A percentile compares a stretch with the other conserved stretches of the same genome.
Conservation (phyloP, 2,888 invertebrate species). For the Cephus runcator region DNA sequence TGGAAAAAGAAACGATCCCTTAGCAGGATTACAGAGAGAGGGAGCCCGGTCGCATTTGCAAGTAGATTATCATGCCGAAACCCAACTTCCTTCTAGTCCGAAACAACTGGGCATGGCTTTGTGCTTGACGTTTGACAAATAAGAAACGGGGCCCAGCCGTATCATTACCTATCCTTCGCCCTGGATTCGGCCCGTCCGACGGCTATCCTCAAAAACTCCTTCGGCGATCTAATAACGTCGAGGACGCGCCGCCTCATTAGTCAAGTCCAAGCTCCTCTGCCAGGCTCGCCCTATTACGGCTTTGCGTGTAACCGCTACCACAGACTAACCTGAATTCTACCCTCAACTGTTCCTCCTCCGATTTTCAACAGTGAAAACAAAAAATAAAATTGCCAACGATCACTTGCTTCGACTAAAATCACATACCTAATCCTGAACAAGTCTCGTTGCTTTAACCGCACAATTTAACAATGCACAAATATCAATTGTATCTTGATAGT, state of each 20-base stretch:
- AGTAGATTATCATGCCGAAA: slow-evolving; percentile 50
- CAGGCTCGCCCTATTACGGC: slow-evolving; percentile 46
- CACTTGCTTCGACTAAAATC: background rate
- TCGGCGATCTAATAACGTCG: slow-evolving; percentile 65
- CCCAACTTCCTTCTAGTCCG: slow-evolving; percentile 48
- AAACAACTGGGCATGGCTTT: slow-evolving; percentile 55
- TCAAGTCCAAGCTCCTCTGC: slow-evolving; percentile 55
- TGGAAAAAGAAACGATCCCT: slow-evolving; percentile 5
- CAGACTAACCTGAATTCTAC: background rate
- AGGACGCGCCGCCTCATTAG: slow-evolving; percentile 65
- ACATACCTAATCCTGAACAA: background rate
- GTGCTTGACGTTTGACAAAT: slow-evolving; percentile 65
- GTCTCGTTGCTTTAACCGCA: background rate
- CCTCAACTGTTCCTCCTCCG: background rate
- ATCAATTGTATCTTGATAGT: background rate
- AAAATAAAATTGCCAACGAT: background rate
- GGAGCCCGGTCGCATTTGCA: slow-evolving; percentile 41
- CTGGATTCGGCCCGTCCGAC: slow-evolving; percentile 48
- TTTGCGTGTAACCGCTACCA: slow-evolving; percentile 36
- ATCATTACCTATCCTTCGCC: slow-evolving; percentile 64
- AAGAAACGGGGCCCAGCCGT: slow-evolving; percentile 64
- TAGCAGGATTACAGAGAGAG: slow-evolving; percentile 4
- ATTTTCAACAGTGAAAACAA: background rate
- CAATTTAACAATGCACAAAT: background rate
- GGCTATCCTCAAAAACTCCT: slow-evolving; percentile 61